Evolutionary conservation across 2,113 vertebrate genomes (phyloP), one percentile per base, ranked within the genome.

Genomic region (Gadus macrocephalus): DNA sequence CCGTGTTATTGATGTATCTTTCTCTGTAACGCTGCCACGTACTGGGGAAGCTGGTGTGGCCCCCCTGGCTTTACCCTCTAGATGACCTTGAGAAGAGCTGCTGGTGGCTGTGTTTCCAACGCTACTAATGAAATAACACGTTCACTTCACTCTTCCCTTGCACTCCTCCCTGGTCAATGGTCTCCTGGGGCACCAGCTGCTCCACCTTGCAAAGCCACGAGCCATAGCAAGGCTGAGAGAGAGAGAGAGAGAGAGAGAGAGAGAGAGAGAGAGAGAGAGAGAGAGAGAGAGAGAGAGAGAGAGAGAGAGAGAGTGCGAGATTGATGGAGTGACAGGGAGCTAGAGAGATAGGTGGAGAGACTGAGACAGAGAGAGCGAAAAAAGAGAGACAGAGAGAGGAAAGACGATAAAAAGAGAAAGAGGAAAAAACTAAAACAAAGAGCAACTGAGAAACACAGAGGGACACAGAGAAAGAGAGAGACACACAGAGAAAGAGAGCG

Each of bases 61-160:
- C 16, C 42, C 16, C 72, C 25, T 63, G 12, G 2, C 1, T 83
- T 85, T 82, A 80, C 66, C 84, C 84, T 83, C 72, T 77, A 69
- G 73, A 70, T 79, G 83, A 83, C 86, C 85, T 88, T 86, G 77
- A 73, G 77, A 85, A 64, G 56, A 66, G 73, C 68, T 68, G 69
- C 72, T 69, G 60, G 15, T 19, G 62, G 35, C 59, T 65, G 62
- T 73, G 81, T 76, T 88, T 88, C 75, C 15, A 12, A 67, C 20
- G 64, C 59, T 53, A 86, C 73, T 86, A 85, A 89, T 83, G 71
- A 76, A 89, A 89, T 87, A 76, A 88, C 80, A 77, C 71, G 20
- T 79, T 85, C 76, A 88, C 87, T 78, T 82, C 75, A 79, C 78
- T 82, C 72, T 78, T 87, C 74, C 72, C 69, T 74, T 38, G 35